Evolutionary conservation across 2,797 vertebrate genomes (phyloP), one percentile per base, ranked within the genome.

Genomic region (Phoeniculus purpureus): DNA sequence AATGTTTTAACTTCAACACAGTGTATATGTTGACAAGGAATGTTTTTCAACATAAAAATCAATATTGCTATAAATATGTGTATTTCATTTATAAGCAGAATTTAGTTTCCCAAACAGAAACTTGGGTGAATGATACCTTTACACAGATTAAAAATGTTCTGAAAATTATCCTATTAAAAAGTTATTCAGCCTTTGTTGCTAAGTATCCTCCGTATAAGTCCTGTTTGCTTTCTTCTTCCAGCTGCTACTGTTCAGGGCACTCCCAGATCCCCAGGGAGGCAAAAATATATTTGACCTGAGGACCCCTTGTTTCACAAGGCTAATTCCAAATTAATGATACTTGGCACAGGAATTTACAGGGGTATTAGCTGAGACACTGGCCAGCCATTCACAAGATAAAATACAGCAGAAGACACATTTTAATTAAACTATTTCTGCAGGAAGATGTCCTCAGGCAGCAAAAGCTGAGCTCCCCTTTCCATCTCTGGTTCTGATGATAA

Each of bases 341-440:
- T 83, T 87, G 81, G 86, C 58, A 92, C 72, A 90, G 19, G 52
- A 91, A 91, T 78, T 77, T 90, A 77, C n/a, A 76, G 64, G 19
- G 47, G 22, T 62, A 85, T 90, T 93, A 96, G 84, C 73, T 83
- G 81, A 93, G 89, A 73, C 68, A 60, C 9, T 55, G 59, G 5
- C 22, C 11, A 20, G 82, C 8, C 55, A 77, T 87, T 85, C 65
- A 61, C 16, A 84, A 83, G 72, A 87, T 66, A 90, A 94, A 90
- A 91, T 90, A 78, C 51, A 93, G 70, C 10, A 5, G 47, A 82
- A 55, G 27, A 50, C 25, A 70, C 10, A 55, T 91, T 94, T 94
- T 92, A 95, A 96, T 91, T 95, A 93, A 94, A 83, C 34, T 27
- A 51, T 32, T 92, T 76, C 77, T 78, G 68, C 79, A 85, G 62